Evolutionary conservation across 2,888 invertebrate species (phyloP), one percentile per base, ranked within the genome.

Genomic region (Drosophila stalkeri): DNA sequence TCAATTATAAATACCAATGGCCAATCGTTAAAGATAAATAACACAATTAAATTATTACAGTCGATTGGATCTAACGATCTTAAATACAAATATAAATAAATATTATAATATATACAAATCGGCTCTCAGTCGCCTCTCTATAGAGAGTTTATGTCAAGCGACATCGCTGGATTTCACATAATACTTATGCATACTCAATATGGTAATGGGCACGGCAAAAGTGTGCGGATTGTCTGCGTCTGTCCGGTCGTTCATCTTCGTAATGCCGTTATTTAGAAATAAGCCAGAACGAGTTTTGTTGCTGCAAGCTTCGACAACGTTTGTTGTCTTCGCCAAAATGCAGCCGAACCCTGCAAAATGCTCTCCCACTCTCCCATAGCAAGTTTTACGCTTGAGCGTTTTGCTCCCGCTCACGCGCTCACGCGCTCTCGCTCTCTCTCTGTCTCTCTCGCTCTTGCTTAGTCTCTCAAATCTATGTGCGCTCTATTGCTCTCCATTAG

Each of bases 241-340:
- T 65, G 56, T 85, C 72, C 72, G 90, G 90, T 81, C 89, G 86
- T 86, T 86, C 90, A 90, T 90, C 86, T 86, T 90, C 90, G 81
- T 73, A 81, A 86, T 91, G 90, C 91, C 91, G 90, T 90, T 90
- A 91, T 86, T 90, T 89, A 80, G 87, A 83, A 81, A 84, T 66
- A 80, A 77, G 86, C 62, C 78, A 79, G 89, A 90, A 91, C 90
- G 81, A 73, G 90, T 91, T 83, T 79, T 66, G 14, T 75, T 56
- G 44, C 74, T 76, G 72, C 66, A 51, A 78, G 49, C 64, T 66
- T 66, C 61, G 46, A 23, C 33, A 41, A 39, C 49, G 82, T 31
- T 69, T 43, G 59, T 89, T 87, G 89, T 61, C 68, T 86, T 89
- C 77, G 83, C 90, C 83, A 86, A 86, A 89, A 72, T 79, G 69